phyloP scores from a whole-genome alignment of 2,797 vertebrate species.

The Rhodeus uyekii region DNA sequence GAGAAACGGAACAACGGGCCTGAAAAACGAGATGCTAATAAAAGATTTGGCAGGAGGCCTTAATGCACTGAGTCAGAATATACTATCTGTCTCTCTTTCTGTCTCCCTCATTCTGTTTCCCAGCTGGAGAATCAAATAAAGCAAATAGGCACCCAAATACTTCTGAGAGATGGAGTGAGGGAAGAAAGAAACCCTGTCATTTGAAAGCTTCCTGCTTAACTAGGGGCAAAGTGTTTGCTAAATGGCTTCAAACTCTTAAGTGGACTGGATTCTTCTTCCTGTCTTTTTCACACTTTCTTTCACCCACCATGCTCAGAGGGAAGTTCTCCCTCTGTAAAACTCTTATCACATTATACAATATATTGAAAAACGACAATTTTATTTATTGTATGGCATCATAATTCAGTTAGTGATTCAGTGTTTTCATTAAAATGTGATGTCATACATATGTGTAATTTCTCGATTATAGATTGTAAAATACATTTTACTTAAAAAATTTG shows the following conservation, averaged over 20 bases:
- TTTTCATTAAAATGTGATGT: neutral
- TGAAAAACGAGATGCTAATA: constrained; percentile 67
- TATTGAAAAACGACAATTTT: neutral
- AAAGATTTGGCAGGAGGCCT: constrained; percentile 63
- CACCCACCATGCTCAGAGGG: neutral
- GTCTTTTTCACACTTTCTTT: neutral
- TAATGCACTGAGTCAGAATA: constrained; percentile 52
- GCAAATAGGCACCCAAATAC: constrained; percentile 16
- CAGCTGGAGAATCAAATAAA: constrained; percentile 41
- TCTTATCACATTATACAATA: neutral
- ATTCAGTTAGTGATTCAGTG: neutral
- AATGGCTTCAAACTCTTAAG: constrained; percentile 13
- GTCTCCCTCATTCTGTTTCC: constrained; percentile 37
- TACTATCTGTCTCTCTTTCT: constrained; percentile 32
- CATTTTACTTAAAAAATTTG: neutral
- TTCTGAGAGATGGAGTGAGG: neutral
- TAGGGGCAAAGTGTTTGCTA: constrained; percentile 12
- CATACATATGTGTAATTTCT: neutral
- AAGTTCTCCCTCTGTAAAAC: neutral
- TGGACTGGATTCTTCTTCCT: constrained; percentile 27
- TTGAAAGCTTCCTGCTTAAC: constrained; percentile 21
- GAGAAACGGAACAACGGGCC: constrained; percentile 44
- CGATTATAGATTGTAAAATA: neutral
- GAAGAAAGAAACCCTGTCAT: constrained; percentile 19
- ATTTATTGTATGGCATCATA: neutral